These are phyloP conservation scores for Triops longicaudatus DNA, from an alignment of 1,140 invertebrate species.

Conservation along the genomic window DNA sequence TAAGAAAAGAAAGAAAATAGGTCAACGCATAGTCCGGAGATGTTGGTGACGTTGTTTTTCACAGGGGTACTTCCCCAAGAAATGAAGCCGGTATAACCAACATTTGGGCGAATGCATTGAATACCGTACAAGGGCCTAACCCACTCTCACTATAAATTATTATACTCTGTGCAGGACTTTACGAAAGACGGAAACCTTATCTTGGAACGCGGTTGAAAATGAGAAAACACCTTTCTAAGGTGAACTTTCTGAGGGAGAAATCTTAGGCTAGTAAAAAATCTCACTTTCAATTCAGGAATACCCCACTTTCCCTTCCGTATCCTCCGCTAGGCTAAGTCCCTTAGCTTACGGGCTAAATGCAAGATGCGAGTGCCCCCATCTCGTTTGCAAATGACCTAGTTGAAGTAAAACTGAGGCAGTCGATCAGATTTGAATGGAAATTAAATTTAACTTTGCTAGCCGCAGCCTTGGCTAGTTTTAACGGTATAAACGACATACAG, in stretches of 20 bases:
- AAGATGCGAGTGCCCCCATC: background rate
- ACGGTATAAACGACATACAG: background rate
- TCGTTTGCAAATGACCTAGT: background rate
- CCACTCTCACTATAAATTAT: background rate
- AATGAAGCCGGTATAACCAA: too few relatives aligned
- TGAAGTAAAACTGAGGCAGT: background rate
- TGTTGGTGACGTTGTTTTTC: too few relatives aligned
- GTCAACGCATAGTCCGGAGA: background rate
- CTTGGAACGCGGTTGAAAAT: background rate
- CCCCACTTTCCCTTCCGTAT: constrained; percentile 14
- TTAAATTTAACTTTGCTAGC: background rate
- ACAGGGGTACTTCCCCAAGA: too few relatives aligned
- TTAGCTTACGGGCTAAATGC: background rate
- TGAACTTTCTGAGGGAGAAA: background rate
- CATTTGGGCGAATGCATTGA: too few relatives aligned
- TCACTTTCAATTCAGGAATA: background rate
- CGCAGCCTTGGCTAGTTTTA: background rate
- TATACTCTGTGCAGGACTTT: background rate
- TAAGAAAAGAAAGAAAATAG: background rate
- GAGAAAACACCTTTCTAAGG: background rate
- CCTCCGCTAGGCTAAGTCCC: background rate
- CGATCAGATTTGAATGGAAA: background rate
- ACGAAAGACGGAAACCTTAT: background rate
- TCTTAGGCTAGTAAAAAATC: background rate
- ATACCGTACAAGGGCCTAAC: too few relatives aligned